Evolutionary conservation across 2,888 invertebrate species (phyloP).

Genomic region (Eristalis arbustorum): DNA sequence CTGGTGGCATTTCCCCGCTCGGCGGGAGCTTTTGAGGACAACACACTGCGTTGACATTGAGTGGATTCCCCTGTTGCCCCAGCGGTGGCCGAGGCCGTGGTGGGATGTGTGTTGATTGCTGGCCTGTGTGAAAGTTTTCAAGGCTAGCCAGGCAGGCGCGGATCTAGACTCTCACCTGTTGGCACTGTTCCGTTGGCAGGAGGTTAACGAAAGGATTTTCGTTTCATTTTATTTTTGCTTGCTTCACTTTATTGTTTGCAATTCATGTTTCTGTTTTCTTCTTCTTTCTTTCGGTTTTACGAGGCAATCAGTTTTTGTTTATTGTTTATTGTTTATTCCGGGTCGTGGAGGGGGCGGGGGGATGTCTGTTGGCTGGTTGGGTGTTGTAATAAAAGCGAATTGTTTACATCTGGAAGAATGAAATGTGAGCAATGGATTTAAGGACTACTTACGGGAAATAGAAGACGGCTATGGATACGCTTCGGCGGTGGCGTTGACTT

Average conservation of each 20-base stretch:
- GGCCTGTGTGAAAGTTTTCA: conserved; percentile 52
- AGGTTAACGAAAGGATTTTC: conserved; percentile 40
- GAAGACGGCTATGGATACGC: not conserved
- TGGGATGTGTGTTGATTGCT: conserved; percentile 15
- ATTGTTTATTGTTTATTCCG: conserved; percentile 65
- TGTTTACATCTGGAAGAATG: conserved; percentile 46
- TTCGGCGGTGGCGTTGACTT: not conserved
- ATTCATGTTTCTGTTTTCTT: conserved; percentile 1
- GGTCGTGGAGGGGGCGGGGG: conserved; percentile 15
- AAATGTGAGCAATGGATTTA: conserved; percentile 53
- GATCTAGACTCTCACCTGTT: conserved; percentile 64
- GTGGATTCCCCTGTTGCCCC: not conserved
- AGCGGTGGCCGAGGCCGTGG: not conserved
- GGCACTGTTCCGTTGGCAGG: conserved; percentile 22
- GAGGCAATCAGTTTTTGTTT: conserved; percentile 66
- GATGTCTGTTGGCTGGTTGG: conserved; percentile 3
- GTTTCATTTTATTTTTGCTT: conserved; percentile 10
- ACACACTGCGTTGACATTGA: conserved; percentile 44
- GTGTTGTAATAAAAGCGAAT: conserved; percentile 62
- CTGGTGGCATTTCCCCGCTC: conserved; percentile 59
- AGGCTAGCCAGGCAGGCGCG: conserved; percentile 57
- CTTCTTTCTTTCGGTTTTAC: conserved; percentile 34
- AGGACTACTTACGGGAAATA: conserved; percentile 6
- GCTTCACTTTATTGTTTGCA: conserved; percentile 16
- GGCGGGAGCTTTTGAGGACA: conserved; percentile 25